Percentiles rank a stretch among this genome's conserved stretches.
Evolutionary conservation across 2,113 vertebrate species (phyloP).

Genomic region (Hassar affinis): DNA sequence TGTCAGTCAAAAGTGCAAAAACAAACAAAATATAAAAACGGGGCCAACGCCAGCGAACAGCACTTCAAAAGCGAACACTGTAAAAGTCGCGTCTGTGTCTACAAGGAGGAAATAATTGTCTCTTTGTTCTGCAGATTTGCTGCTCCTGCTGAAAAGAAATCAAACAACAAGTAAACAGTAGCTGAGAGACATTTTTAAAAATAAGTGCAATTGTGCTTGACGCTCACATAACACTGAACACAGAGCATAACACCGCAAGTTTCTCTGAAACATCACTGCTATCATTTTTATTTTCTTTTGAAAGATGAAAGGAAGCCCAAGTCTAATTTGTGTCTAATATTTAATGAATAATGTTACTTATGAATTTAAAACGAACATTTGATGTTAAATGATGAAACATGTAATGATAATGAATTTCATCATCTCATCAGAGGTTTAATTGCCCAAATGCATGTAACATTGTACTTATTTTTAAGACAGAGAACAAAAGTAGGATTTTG

Average conservation of each 20-base stretch:
- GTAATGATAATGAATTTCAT: neutral
- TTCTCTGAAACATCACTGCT: neutral
- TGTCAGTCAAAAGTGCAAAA: conserved; percentile 55
- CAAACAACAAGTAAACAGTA: conserved; percentile 40
- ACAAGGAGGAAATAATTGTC: conserved; percentile 54
- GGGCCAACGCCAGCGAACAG: conserved; percentile 31
- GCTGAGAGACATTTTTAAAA: conserved; percentile 21
- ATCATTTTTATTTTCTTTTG: neutral
- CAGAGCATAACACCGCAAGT: neutral
- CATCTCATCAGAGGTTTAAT: neutral
- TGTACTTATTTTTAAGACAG: neutral
- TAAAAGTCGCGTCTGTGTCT: conserved; percentile 46
- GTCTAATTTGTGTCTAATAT: neutral
- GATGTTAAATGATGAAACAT: neutral
- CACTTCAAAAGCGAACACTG: conserved; percentile 55
- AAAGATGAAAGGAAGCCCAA: neutral
- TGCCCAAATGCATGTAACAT: neutral
- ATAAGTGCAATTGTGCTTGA: conserved; percentile 26
- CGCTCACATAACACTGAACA: neutral
- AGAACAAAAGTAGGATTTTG: neutral
- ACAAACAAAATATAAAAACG: conserved; percentile 53
- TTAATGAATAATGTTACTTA: neutral
- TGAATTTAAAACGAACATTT: neutral
- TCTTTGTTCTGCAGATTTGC: conserved; percentile 54
- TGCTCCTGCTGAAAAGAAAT: conserved; percentile 39